Base-by-base conservation (phyloP, 2,797 vertebrate genomes). In the Crypturellus tataupa region DNA sequence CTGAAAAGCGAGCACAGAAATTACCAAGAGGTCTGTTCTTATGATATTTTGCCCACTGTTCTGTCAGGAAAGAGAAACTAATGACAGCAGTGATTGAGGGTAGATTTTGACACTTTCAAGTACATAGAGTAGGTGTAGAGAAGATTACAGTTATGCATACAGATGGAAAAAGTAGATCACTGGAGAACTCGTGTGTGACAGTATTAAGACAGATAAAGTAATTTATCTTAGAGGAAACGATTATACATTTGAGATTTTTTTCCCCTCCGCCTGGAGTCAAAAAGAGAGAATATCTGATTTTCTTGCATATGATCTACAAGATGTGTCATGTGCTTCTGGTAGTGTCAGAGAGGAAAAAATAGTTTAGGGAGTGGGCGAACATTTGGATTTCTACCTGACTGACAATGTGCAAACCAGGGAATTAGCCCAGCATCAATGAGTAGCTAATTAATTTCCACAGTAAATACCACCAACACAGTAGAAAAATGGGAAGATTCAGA, bases 101-200 rank as follows among this genome's bases (percentile, higher is more conserved):
- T 80, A 14, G n/a, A 96, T 95, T 95, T 91, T 96, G 96, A 96
- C 96, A 96, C 83, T 85, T 49, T 53, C 90, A 92, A 94, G 73
- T 91, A 95, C 92, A 97, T 94, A 96, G 95, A 94, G 93, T 97
- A 93, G 94, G 94, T 93, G 94, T 83, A 93, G 91, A 56, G 77
- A 78, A 93, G 80, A 89, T 95, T 92, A 60, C 46, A 89, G 89
- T 87, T 96, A 94, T 88, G 94, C 90, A 95, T 94, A 93, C 91
- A 91, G 91, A 95, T 95, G 88, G 82, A 53, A 93, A 79, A 89
- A 95, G 89, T 39, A 91, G 87, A 91, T 93, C 87, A 80, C 87
- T 91, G 83, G 83, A 94, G 94, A 87, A 95, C 64, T 87, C 78
- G 83, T 90, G 37, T 87, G 69, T 96, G 92, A 96, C 90, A 96